Evolutionary conservation across 2,888 invertebrate genomes (phyloP).

Genomic region (Endotricha flammealis): DNA sequence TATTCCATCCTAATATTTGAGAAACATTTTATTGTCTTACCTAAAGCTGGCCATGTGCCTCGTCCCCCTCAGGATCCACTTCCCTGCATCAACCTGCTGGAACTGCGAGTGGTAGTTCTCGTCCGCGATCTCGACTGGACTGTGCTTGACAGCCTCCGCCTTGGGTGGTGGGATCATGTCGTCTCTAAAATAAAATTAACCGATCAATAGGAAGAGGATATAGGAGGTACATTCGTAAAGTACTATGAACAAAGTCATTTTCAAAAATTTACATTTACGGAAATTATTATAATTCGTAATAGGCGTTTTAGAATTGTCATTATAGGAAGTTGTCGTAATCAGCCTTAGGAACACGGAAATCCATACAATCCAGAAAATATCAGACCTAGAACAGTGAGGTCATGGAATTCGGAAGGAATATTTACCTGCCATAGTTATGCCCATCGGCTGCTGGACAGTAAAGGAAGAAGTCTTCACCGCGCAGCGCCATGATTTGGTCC

Average conservation of each 20-base stretch:
- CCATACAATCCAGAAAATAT: too few species aligned
- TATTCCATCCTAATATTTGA: too few species aligned
- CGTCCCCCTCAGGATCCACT: conserved; percentile 56
- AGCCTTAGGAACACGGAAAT: too few species aligned
- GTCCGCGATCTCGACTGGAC: conserved; percentile 58
- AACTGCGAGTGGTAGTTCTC: conserved; percentile 61
- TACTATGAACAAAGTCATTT: too few species aligned
- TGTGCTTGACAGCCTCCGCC: conserved; percentile 55
- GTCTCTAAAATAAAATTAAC: conserved; percentile 36
- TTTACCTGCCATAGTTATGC: conserved; percentile 59
- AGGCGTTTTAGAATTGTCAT: too few species aligned
- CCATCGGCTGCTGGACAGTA: conserved; percentile 48
- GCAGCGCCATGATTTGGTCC: conserved; percentile 50
- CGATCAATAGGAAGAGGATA: too few species aligned
- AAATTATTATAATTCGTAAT: too few species aligned
- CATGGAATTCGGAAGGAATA: too few species aligned
- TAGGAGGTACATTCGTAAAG: too few species aligned
- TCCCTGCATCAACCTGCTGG: conserved; percentile 47
- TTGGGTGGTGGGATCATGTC: conserved; percentile 56
- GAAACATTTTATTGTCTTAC: conserved; percentile 23
- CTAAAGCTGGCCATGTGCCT: conserved; percentile 63
- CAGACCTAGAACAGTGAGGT: too few species aligned
- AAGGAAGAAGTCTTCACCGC: conserved; percentile 65
- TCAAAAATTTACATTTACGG: too few species aligned
- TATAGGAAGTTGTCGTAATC: too few species aligned